phyloP scores from a whole-genome alignment of 2,888 invertebrate genomes.

The Linyphia triangularis region DNA sequence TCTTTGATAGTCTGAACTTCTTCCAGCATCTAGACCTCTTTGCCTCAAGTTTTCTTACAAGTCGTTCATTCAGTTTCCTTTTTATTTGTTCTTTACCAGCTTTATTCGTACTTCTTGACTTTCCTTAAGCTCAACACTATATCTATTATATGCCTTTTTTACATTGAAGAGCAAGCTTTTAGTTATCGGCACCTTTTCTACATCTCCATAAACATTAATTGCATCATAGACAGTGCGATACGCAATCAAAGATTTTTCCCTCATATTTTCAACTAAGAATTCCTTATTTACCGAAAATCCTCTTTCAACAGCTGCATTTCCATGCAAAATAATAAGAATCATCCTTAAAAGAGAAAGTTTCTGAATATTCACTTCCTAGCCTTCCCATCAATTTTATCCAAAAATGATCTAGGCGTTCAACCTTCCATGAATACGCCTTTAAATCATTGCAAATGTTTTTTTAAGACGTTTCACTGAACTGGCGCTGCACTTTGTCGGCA shows the following conservation, averaged over 20 bases:
- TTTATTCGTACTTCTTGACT: too few species aligned
- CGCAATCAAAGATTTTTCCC: neutral
- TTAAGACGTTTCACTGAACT: neutral
- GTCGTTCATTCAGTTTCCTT: too few species aligned
- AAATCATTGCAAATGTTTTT: neutral
- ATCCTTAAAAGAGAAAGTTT: neutral
- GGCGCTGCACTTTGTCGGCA: neutral
- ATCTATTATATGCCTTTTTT: neutral
- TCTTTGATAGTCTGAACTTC: neutral
- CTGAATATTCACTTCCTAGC: neutral
- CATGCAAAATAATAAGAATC: neutral
- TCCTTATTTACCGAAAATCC: slow-evolving; percentile 33
- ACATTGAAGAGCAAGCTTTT: neutral
- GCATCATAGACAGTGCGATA: slow-evolving; percentile 2
- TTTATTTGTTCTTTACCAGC: too few species aligned
- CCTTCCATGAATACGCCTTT: neutral
- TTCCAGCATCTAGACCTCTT: neutral
- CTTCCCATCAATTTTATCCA: neutral
- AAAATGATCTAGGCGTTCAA: neutral
- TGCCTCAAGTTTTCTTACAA: too few species aligned
- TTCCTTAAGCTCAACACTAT: too few species aligned
- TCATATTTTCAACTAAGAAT: neutral
- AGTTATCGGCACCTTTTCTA: neutral
- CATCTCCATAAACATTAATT: neutral
- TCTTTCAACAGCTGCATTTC: slow-evolving; percentile 31